Evolutionary conservation across 2,113 vertebrate species (phyloP).

Genomic region (Mormoops blainvillei): DNA sequence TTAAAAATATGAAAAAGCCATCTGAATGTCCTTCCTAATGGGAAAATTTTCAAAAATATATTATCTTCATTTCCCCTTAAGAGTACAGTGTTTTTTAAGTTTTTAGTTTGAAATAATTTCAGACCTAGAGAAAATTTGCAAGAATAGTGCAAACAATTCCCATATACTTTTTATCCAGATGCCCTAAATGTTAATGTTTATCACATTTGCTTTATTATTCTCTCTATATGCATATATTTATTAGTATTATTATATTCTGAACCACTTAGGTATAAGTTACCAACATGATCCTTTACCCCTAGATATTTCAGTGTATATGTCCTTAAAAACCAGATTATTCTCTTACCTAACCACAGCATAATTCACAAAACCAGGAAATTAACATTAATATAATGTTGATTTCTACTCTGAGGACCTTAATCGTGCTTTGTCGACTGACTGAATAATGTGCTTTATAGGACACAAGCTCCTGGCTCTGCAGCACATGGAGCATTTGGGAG

Average conservation of each 20-base stretch:
- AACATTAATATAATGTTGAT: not conserved
- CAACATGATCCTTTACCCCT: not conserved
- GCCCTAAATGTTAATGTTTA: not conserved
- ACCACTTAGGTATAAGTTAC: not conserved
- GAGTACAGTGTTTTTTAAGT: not conserved
- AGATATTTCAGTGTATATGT: not conserved
- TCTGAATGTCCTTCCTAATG: not conserved
- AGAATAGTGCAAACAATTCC: not conserved
- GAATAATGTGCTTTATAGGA: not conserved
- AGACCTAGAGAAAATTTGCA: not conserved
- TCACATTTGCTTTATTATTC: not conserved
- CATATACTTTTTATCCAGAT: not conserved
- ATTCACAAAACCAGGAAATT: not conserved
- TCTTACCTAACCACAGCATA: not conserved
- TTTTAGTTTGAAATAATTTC: conserved; percentile 12
- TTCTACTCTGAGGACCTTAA: not conserved
- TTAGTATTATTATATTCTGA: not conserved
- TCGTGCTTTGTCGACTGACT: not conserved
- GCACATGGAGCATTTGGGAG: not conserved
- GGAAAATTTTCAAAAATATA: not conserved
- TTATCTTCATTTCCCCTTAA: not conserved
- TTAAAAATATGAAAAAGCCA: not conserved
- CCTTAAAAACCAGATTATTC: not conserved
- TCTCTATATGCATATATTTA: not conserved
- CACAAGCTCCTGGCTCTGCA: not conserved